These are phyloP conservation scores for Beris chalybata DNA, from an alignment of 2,888 invertebrate genomes.

Conservation along the genomic window DNA sequence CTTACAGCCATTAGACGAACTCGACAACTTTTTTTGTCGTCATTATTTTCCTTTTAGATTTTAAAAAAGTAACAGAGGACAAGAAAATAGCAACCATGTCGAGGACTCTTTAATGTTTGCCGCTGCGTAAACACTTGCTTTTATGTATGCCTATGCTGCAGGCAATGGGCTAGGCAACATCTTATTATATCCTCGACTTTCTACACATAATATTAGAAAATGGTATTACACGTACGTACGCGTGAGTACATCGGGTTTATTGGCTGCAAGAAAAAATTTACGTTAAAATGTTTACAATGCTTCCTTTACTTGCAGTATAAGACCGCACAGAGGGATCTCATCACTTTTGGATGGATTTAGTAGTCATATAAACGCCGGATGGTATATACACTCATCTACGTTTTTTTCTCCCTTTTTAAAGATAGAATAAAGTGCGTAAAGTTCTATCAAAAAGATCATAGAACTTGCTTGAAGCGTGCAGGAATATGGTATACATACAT, in stretches of 20 bases:
- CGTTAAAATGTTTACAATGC: conserved; percentile 28
- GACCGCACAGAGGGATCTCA: conserved; percentile 12
- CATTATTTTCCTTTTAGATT: conserved; percentile 1
- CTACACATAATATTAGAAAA: conserved; percentile 26
- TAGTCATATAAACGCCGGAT: no score
- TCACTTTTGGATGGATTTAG: conserved; percentile 14
- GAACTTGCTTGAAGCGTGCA: no score
- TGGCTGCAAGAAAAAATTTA: conserved; percentile 25
- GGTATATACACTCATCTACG: no score
- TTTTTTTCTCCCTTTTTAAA: conserved; percentile 2
- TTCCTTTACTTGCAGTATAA: conserved; percentile 1
- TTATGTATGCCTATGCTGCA: conserved; percentile 28
- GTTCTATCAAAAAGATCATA: no score
- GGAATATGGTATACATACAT: no score
- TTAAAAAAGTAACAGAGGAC: conserved; percentile 25
- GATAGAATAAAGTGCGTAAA: conserved; percentile 11
- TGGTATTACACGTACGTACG: conserved; percentile 34
- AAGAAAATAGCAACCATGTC: conserved; percentile 28
- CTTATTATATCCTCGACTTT: not conserved
- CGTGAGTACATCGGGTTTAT: conserved; percentile 17
- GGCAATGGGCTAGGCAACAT: not conserved
- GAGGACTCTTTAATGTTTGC: conserved; percentile 37
- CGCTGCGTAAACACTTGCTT: conserved; percentile 38
- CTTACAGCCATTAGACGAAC: no score
- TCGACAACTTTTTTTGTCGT: no score